A percentile compares a stretch with the other conserved stretches of the same genome.
Conservation (phyloP, 2,888 invertebrate genomes). For the Aleiodes testaceus region DNA sequence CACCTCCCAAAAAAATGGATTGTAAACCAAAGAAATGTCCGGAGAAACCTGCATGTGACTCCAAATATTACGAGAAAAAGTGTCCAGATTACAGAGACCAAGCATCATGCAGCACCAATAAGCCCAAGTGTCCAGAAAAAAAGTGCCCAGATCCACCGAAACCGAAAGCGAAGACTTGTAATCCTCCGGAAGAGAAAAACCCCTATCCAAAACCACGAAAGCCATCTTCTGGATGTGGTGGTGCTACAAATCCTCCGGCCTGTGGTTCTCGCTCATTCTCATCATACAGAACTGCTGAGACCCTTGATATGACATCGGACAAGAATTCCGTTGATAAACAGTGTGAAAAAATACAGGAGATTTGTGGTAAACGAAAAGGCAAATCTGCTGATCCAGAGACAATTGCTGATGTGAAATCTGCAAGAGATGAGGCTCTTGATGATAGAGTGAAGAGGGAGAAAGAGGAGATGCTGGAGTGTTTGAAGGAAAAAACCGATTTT, state of each 20-base stretch:
- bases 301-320: background rate
- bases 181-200: background rate
- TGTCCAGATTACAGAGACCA: background rate
- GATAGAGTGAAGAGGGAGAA: constrained; percentile 7
- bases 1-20: background rate
- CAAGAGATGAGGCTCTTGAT: background rate
- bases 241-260: constrained; percentile 1
- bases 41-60: background rate
- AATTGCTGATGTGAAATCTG: background rate
- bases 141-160: constrained; percentile 9
- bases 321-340: constrained; percentile 4
- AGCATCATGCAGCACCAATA: constrained; percentile 11
- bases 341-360: background rate
- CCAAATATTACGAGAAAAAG: background rate
- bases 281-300: background rate
- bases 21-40: constrained; percentile 22
- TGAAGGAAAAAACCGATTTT: constrained; percentile 3
- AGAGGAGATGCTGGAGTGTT: constrained; percentile 19
- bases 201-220: background rate
- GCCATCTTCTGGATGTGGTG: constrained; percentile 18
- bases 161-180: background rate
- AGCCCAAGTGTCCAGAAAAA: constrained; percentile 7
- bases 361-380: background rate
- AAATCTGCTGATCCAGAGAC: background rate
- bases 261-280: constrained; percentile 14